Evolutionary conservation across 2,113 vertebrate species (phyloP).

Genomic region (Sinocyclocheilus rhinocerous): DNA sequence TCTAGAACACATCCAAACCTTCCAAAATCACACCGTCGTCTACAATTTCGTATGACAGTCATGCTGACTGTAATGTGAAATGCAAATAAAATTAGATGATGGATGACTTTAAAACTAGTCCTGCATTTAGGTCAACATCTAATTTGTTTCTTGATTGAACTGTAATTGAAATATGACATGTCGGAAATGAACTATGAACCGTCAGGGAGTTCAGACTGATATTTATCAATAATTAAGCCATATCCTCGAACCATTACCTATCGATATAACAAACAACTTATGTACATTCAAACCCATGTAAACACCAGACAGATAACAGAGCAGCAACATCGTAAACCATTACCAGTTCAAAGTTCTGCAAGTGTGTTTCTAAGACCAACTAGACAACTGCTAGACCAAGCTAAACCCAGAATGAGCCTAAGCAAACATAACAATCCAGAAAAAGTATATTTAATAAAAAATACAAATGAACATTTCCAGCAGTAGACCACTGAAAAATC

Average conservation of each 20-base stretch:
- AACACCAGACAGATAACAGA: slow-evolving; percentile 14
- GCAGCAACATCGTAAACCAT: neutral
- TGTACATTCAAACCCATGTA: neutral
- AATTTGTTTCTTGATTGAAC: neutral
- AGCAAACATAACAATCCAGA: neutral
- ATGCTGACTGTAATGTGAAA: neutral
- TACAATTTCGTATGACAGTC: neutral
- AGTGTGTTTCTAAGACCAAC: neutral
- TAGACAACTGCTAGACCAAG: neutral
- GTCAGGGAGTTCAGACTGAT: neutral
- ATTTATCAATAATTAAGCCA: slow-evolving; percentile 24
- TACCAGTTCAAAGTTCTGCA: slow-evolving; percentile 16
- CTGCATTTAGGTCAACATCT: no score
- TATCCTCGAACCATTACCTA: neutral
- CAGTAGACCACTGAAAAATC: neutral
- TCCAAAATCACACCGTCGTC: neutral
- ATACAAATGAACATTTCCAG: neutral
- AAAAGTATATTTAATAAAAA: neutral
- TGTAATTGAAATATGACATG: no score
- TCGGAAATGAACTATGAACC: neutral
- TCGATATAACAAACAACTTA: slow-evolving; percentile 15
- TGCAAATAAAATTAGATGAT: slow-evolving; percentile 8
- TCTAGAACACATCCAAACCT: slow-evolving; percentile 47
- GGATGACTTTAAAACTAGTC: neutral
- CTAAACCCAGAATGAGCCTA: neutral